Base-by-base conservation (phyloP, 2,797 vertebrate genomes). In the Salmo trutta region DNA sequence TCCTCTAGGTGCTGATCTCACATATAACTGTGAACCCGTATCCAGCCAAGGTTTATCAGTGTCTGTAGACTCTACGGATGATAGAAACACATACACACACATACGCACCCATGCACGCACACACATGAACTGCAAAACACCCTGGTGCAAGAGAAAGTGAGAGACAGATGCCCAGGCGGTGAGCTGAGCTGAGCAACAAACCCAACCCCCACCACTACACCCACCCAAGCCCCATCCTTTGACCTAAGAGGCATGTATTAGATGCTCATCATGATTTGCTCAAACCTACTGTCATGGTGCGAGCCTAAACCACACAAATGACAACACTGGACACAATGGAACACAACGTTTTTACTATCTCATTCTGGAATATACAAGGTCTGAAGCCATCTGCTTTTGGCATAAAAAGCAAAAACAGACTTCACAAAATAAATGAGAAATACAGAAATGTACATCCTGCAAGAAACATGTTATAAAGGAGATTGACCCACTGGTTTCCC, bases 81-180 rank as follows among this genome's bases (percentile, higher is more conserved):
- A 47, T 12, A 47, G 41, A 47, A 36, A 36, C 16, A 73, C 27
- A 54, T 21, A 71, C 12, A 12, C 14, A 3, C 51, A 59, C n/a
- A 2, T 16, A 2, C 21, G 17, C 21, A 68, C 67, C 16, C 31
- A 69, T 31, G 2, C 29, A 33, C 24, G 5, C 27, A 15, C 51
- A 7, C 15, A 19, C 53, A 33, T 29, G 15, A 6, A 33, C 27
- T 67, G 14, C 27, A 27, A 54, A 54, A 59, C 75, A 84, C 80
- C 65, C 66, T 82, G 68, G 69, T 21, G 59, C 29, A 76, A 59
- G n/a, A 66, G 21, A 62, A 71, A 73, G 47, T 67, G 24, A 77
- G 67, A 74, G 36, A 79, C 77, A 84, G 47, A 41, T 47, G 41
- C 8, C 41, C 41, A 47, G 41, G 41, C 8, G 0, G 41, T 41